A percentile compares a stretch with the other conserved stretches of the same genome.
Evolutionary conservation across 2,113 vertebrate species (phyloP).

Genomic region (Podarcis raffonei): DNA sequence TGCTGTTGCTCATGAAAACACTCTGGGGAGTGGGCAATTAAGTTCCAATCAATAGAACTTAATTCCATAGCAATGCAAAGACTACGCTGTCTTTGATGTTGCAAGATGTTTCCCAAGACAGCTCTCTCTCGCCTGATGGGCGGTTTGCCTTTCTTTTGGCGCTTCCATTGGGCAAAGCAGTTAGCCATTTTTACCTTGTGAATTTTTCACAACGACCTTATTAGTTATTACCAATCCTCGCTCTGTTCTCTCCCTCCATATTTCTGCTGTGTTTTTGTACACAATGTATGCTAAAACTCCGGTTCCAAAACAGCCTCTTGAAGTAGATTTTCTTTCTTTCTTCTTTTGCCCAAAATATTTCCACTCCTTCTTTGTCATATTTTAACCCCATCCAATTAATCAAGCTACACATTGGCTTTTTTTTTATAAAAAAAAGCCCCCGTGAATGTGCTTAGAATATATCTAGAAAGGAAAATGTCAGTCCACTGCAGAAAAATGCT

Average conservation of each 20-base stretch:
- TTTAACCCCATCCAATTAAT: slow-evolving; percentile 5
- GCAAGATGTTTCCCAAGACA: background rate
- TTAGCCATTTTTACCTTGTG: background rate
- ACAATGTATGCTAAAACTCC: background rate
- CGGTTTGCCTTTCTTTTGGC: background rate
- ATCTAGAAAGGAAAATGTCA: slow-evolving; percentile 38
- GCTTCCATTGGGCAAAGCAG: background rate
- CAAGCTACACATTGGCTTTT: background rate
- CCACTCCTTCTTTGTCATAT: background rate
- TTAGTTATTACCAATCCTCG: background rate
- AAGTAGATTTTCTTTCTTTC: too few species aligned
- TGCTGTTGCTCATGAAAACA: background rate
- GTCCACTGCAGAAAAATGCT: slow-evolving; percentile 57
- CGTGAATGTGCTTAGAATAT: background rate
- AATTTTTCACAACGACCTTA: background rate
- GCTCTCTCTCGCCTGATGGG: background rate
- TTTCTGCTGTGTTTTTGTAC: background rate
- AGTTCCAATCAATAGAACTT: background rate
- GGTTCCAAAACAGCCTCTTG: background rate
- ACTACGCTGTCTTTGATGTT: background rate
- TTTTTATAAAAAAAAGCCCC: background rate
- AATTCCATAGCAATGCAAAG: background rate
- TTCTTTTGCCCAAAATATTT: background rate
- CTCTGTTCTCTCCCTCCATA: background rate
- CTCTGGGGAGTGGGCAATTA: background rate